These are phyloP conservation scores for Campylorhamphus procurvoides DNA, from an alignment of 2,113 vertebrate species.

Conservation along the genomic window DNA sequence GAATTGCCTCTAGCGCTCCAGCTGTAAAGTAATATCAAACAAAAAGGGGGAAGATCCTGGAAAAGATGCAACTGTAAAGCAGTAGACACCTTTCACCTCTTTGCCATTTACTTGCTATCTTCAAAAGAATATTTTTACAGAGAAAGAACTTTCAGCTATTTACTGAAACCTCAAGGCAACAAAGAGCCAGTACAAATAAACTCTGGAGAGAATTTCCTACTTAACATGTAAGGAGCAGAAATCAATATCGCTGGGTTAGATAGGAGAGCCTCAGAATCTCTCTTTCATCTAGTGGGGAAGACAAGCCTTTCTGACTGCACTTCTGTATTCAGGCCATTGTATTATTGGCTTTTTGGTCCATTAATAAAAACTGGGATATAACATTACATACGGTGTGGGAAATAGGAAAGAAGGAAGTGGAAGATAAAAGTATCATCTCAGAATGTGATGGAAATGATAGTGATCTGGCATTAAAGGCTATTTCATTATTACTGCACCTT, in stretches of 20 bases:
- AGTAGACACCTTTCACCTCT: background rate
- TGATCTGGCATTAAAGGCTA: background rate
- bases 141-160: background rate
- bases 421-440: background rate
- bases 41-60: background rate
- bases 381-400: fast-evolving
- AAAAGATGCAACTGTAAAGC: background rate
- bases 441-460: background rate
- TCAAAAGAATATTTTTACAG: background rate
- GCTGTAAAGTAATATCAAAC: background rate
- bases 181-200: background rate
- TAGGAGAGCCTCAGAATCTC: background rate
- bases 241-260: background rate
- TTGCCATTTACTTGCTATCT: background rate
- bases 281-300: background rate
- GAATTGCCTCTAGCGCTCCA: background rate
- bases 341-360: background rate
- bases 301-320: background rate
- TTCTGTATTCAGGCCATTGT: background rate
- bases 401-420: background rate
- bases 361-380: background rate
- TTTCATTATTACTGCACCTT: background rate
- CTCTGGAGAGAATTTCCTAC: background rate
- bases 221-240: background rate
- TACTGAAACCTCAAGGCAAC: background rate